Evolutionary conservation across 2,113 vertebrate species (phyloP).

Genomic region (Elachura formosa): DNA sequence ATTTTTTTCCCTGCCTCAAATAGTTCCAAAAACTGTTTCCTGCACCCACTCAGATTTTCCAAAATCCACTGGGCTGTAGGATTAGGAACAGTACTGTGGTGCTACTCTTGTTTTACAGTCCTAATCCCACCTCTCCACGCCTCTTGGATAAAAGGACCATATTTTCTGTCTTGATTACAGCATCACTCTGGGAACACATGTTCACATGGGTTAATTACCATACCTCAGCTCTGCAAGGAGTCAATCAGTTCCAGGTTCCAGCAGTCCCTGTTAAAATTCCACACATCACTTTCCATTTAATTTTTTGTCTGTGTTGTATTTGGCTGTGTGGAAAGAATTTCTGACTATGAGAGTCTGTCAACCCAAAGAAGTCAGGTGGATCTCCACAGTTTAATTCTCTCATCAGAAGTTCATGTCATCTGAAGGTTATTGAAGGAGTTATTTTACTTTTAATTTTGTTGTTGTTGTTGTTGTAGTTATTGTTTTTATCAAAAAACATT

Average conservation of each 20-base stretch:
- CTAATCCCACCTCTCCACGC: not conserved
- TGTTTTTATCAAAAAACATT: not conserved
- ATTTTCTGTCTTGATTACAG: not conserved
- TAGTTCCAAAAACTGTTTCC: not conserved
- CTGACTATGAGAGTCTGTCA: not conserved
- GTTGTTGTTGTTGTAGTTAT: not conserved
- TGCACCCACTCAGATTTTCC: not conserved
- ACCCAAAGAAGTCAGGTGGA: not conserved
- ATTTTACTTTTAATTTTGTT: not conserved
- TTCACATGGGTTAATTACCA: not conserved
- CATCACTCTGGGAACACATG: not conserved
- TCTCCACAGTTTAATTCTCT: not conserved
- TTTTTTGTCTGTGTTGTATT: not conserved
- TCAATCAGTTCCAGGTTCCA: not conserved
- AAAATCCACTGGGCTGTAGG: not conserved
- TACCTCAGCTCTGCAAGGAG: not conserved
- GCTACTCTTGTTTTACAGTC: not conserved
- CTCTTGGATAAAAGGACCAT: not conserved
- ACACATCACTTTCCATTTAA: not conserved
- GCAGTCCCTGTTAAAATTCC: not conserved
- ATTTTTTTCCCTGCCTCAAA: not conserved
- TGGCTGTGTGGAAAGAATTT: not conserved
- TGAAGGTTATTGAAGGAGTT: not conserved
- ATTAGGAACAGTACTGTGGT: not conserved
- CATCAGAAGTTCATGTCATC: not conserved